These are phyloP conservation scores for Trogon melanurus DNA, from an alignment of 2,113 vertebrate species.

Conservation along the genomic window DNA sequence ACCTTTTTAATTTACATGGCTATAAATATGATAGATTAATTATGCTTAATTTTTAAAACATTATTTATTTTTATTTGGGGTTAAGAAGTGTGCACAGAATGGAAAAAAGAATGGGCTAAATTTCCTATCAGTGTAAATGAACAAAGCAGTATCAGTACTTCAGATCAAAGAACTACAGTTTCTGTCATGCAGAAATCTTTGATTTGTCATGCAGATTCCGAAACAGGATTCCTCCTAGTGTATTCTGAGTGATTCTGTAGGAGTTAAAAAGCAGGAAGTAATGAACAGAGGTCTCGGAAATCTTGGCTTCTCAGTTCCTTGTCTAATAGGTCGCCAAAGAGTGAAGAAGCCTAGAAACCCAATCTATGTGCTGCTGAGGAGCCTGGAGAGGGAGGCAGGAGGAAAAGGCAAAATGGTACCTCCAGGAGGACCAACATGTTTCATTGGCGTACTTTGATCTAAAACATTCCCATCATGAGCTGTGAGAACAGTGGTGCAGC, in stretches of 20 bases:
- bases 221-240: background rate
- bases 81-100: background rate
- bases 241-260: background rate
- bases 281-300: background rate
- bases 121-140: background rate
- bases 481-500: background rate
- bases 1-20: slow-evolving; percentile 29
- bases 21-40: slow-evolving; percentile 48
- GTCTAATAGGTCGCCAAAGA: background rate
- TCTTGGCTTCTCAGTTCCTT: background rate
- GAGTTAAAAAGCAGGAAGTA: background rate
- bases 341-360: background rate
- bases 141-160: background rate
- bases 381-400: background rate
- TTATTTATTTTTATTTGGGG: slow-evolving; percentile 12
- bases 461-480: background rate
- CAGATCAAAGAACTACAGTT: background rate
- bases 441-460: background rate
- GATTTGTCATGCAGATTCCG: background rate
- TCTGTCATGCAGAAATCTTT: background rate
- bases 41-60: slow-evolving; percentile 34
- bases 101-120: background rate
- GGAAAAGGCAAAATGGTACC: background rate
- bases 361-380: background rate
- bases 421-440: background rate